Evolutionary conservation across 2,113 vertebrate genomes (phyloP).

Genomic region (Typhlomys cinereus): DNA sequence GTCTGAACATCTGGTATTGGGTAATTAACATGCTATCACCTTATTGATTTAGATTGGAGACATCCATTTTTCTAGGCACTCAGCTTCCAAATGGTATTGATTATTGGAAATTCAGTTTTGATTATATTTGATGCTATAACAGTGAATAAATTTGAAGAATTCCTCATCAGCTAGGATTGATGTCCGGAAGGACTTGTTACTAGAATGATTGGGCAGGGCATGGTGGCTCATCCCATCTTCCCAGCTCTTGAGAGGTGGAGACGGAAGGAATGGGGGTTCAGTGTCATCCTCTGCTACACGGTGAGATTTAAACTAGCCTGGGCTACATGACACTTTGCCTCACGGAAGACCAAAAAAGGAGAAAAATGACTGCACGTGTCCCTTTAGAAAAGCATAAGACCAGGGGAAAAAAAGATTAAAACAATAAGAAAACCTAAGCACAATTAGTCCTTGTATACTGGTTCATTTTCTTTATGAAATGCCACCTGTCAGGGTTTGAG

Average conservation of each 20-base stretch:
- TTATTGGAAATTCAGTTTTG: neutral
- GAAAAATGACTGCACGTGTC: neutral
- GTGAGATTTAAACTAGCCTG: neutral
- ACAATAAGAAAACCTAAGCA: neutral
- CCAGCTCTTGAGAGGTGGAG: neutral
- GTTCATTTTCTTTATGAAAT: neutral
- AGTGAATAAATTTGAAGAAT: conserved; percentile 21
- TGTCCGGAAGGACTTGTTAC: neutral
- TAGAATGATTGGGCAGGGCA: neutral
- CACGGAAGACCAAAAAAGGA: neutral
- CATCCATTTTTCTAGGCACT: neutral
- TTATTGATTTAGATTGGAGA: neutral
- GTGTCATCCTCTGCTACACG: neutral
- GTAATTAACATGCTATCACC: neutral
- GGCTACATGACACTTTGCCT: neutral
- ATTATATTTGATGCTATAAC: neutral
- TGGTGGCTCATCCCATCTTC: neutral
- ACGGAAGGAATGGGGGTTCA: neutral
- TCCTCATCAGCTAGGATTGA: neutral
- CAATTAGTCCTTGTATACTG: neutral
- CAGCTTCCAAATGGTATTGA: neutral
- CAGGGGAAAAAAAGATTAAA: neutral
- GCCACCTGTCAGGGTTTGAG: neutral
- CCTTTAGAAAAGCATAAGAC: neutral
- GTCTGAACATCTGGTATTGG: neutral